phyloP scores from a whole-genome alignment of 2,113 vertebrate genomes.

The Pleuronectes platessa region DNA sequence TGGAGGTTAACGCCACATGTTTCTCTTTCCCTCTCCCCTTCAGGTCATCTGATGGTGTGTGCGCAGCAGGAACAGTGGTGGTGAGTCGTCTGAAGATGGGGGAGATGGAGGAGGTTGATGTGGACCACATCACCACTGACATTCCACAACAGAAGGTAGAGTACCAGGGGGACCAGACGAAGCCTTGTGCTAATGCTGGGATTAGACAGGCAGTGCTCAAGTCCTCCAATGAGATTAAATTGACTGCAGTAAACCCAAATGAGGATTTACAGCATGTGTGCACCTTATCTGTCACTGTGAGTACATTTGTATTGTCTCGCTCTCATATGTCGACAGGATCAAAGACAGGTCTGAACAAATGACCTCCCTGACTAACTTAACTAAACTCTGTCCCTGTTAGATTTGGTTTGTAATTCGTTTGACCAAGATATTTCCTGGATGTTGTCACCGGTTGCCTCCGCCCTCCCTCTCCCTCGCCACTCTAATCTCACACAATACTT shows the following conservation, averaged over 20 bases:
- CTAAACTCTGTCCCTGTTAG: neutral
- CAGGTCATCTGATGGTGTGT: conserved; percentile 95
- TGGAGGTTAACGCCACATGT: neutral
- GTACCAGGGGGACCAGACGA: conserved; percentile 10
- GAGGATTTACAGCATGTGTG: conserved; percentile 53
- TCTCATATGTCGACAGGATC: conserved; percentile 15
- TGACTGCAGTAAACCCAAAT: conserved; percentile 63
- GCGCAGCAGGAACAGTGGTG: conserved; percentile 90
- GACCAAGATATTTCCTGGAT: conserved; percentile 15
- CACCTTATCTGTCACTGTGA: conserved; percentile 8
- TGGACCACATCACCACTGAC: conserved; percentile 88
- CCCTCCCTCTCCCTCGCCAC: conserved; percentile 7
- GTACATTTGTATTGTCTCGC: conserved; percentile 11
- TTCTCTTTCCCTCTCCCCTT: neutral
- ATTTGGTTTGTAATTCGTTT: conserved; percentile 5
- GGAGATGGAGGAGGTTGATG: conserved; percentile 90
- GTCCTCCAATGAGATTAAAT: conserved; percentile 77
- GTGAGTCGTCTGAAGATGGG: conserved; percentile 94
- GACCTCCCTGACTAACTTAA: neutral
- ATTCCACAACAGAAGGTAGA: conserved; percentile 71
- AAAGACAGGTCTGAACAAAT: conserved; percentile 5
- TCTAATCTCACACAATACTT: conserved; percentile 62
- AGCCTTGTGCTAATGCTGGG: conserved; percentile 57
- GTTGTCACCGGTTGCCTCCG: neutral
- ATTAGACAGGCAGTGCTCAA: conserved; percentile 74